These are phyloP conservation scores for Ormyrus nitidulus DNA, from an alignment of 2,888 invertebrate genomes.

Conservation along the genomic window DNA sequence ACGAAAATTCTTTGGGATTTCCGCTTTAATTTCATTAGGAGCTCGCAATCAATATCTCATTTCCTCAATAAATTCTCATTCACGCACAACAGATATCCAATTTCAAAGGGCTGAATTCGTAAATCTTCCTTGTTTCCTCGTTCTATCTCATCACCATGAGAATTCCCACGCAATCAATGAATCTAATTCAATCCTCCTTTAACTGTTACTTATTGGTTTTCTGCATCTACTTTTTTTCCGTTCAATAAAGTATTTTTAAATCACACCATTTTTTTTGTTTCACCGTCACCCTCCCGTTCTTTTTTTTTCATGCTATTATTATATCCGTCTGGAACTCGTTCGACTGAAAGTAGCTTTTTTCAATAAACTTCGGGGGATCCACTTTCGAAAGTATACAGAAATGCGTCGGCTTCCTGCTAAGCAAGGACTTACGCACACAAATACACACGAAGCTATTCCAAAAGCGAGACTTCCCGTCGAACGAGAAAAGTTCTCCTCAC, in stretches of 20 bases:
- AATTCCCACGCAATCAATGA: slow-evolving; percentile 19
- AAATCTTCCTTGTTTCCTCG: slow-evolving; percentile 7
- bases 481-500: too few species aligned
- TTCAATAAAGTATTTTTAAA: too few species aligned
- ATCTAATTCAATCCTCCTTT: slow-evolving; percentile 10
- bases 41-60: background rate
- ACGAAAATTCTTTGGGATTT: background rate
- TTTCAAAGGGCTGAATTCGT: slow-evolving; percentile 7
- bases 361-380: background rate
- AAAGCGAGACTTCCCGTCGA: too few species aligned
- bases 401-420: too few species aligned
- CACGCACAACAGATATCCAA: background rate
- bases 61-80: background rate
- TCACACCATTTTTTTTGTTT: too few species aligned
- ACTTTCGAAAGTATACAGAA: too few species aligned
- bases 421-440: too few species aligned
- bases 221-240: too few species aligned
- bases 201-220: background rate
- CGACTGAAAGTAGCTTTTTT: background rate
- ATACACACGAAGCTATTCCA: too few species aligned
- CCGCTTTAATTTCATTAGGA: background rate
- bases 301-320: too few species aligned
- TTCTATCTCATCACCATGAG: background rate
- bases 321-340: background rate
- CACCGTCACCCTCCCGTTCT: too few species aligned